A percentile compares a stretch with the other conserved stretches of the same genome.
phyloP scores from a whole-genome alignment of 2,113 vertebrate species.

The Delphinapterus leucas region DNA sequence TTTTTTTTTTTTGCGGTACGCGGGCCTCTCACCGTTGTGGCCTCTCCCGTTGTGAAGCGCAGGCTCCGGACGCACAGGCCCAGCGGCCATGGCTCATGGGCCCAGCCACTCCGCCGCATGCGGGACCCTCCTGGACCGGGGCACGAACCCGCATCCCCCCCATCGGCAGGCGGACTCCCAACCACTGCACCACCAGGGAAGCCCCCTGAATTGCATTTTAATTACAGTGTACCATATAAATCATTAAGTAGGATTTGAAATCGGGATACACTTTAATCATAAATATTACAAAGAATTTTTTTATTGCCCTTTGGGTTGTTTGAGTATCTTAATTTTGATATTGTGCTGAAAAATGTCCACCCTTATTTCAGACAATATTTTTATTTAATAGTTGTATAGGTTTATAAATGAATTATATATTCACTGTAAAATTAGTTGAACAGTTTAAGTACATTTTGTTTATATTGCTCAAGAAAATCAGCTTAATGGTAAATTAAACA shows the following conservation, averaged over 20 bases:
- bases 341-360: neutral
- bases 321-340: constrained; percentile 33
- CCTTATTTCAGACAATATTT: neutral
- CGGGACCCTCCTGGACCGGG: no score
- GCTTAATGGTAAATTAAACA: neutral
- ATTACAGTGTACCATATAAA: neutral
- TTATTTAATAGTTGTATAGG: neutral
- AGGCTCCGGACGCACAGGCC: no score
- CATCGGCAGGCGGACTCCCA: neutral
- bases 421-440: constrained; percentile 15
- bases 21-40: no score
- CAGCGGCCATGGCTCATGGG: no score
- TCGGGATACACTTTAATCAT: neutral
- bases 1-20: no score
- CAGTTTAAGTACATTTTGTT: constrained; percentile 27
- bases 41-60: no score
- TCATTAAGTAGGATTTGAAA: constrained; percentile 34
- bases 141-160: accelerated
- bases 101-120: no score
- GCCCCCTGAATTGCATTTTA: neutral
- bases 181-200: neutral
- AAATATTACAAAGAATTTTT: constrained; percentile 21
- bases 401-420: constrained; percentile 7
- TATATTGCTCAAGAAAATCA: constrained; percentile 1
- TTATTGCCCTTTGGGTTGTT: neutral